Conservation (phyloP, 2,888 invertebrate species). For the Rhaphigaster nebulosa region DNA sequence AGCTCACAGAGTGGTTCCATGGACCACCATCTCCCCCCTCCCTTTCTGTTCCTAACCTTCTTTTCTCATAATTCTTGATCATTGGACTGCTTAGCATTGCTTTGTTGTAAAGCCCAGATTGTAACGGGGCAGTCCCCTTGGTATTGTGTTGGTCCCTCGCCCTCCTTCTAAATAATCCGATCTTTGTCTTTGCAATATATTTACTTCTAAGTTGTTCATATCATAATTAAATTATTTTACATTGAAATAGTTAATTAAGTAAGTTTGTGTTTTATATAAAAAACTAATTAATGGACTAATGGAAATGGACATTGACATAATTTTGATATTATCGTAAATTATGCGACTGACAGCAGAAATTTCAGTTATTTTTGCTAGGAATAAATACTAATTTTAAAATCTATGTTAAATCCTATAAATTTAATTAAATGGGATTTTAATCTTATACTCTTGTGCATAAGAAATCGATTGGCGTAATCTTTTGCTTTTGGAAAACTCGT, state of each 20-base stretch:
- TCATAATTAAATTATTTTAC: not conserved
- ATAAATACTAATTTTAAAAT: no score
- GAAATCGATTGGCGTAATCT: no score
- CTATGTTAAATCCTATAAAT: no score
- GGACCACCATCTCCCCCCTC: not conserved
- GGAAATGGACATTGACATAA: no score
- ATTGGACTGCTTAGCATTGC: not conserved
- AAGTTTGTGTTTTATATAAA: no score
- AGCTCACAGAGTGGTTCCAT: not conserved
- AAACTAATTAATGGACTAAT: no score
- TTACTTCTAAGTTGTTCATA: not conserved
- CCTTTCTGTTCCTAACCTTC: not conserved
- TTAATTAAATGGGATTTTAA: no score
- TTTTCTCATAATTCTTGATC: not conserved
- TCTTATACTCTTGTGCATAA: no score
- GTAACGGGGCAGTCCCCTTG: constrained; percentile 4
- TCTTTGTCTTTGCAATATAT: not conserved
- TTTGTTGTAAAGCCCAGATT: constrained; percentile 6
- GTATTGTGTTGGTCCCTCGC: not conserved
- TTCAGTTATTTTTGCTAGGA: no score
- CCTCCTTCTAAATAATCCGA: not conserved
- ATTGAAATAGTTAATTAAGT: not conserved
- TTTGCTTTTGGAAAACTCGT: no score
- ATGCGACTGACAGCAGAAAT: no score
- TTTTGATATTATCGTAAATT: no score